Evolutionary conservation across 1,140 invertebrate genomes (phyloP).

Genomic region (Rhagoletis pomonella): DNA sequence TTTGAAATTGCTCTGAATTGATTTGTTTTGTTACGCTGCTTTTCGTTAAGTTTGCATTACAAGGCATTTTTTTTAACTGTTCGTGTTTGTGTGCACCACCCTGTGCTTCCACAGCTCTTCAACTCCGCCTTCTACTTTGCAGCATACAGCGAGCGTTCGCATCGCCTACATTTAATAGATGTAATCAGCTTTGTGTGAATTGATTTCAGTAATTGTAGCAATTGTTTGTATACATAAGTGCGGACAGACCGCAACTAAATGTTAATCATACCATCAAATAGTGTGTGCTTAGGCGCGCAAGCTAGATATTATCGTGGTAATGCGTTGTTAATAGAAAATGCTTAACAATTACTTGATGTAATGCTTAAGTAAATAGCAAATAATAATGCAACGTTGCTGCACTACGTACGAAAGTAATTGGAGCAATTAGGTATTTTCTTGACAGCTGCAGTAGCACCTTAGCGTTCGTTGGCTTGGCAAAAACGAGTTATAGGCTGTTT

Average conservation of each 20-base stretch:
- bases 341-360: conserved; percentile 15
- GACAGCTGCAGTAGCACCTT: too few species aligned
- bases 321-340: background rate
- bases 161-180: background rate
- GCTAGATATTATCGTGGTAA: conserved; percentile 21
- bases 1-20: background rate
- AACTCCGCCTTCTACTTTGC: background rate
- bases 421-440: background rate
- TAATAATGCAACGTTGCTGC: background rate
- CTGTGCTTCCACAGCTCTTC: background rate
- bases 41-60: background rate
- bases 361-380: background rate
- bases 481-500: too few species aligned
- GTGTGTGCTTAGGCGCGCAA: conserved; percentile 18
- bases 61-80: background rate
- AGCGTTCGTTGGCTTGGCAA: too few species aligned
- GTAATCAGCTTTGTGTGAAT: conserved; percentile 7
- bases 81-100: background rate
- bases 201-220: conserved; percentile 48
- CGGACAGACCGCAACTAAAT: conserved; percentile 24
- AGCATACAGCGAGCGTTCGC: background rate
- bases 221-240: background rate
- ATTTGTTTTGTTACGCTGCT: background rate
- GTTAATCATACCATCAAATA: conserved; percentile 7
- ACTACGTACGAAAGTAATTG: background rate